These are phyloP conservation scores for Cheilinus undulatus DNA, from an alignment of 2,113 vertebrate species.

Conservation along the genomic window DNA sequence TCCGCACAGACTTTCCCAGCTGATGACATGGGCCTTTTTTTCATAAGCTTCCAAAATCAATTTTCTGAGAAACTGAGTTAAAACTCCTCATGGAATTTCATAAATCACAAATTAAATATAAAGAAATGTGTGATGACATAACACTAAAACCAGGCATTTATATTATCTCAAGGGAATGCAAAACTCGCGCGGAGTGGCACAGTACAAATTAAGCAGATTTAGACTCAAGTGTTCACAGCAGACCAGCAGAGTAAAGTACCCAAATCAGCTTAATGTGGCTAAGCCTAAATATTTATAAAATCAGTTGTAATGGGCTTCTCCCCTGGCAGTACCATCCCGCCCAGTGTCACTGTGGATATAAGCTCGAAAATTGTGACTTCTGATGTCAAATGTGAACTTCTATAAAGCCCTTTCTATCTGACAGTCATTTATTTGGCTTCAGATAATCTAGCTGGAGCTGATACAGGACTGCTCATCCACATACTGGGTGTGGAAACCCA, in stretches of 20 bases:
- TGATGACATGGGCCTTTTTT: conserved; percentile 62
- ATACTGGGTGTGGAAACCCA: conserved; percentile 19
- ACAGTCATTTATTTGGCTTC: background rate
- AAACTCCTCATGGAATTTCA: conserved; percentile 62
- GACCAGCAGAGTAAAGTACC: conserved; percentile 89
- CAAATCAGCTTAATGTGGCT: conserved; percentile 89
- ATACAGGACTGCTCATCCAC: conserved; percentile 10
- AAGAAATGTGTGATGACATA: conserved; percentile 69
- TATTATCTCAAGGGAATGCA: conserved; percentile 77
- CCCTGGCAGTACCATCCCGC: conserved; percentile 86
- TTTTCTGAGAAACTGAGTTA: conserved; percentile 29
- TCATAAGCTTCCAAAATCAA: conserved; percentile 67
- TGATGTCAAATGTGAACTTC: conserved; percentile 33
- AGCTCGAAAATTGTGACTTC: conserved; percentile 52
- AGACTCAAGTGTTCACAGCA: conserved; percentile 87
- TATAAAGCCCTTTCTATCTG: conserved; percentile 5
- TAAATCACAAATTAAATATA: conserved; percentile 77
- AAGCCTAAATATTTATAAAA: conserved; percentile 90
- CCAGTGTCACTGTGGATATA: conserved; percentile 66
- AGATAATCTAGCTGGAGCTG: conserved; percentile 4
- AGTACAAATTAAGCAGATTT: conserved; percentile 89
- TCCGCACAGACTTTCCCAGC: conserved; percentile 80
- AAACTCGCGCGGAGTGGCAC: conserved; percentile 87
- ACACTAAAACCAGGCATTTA: conserved; percentile 80
- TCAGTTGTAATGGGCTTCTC: conserved; percentile 83